Conservation (phyloP, 2,113 vertebrate species). For the Mesitornis unicolor region DNA sequence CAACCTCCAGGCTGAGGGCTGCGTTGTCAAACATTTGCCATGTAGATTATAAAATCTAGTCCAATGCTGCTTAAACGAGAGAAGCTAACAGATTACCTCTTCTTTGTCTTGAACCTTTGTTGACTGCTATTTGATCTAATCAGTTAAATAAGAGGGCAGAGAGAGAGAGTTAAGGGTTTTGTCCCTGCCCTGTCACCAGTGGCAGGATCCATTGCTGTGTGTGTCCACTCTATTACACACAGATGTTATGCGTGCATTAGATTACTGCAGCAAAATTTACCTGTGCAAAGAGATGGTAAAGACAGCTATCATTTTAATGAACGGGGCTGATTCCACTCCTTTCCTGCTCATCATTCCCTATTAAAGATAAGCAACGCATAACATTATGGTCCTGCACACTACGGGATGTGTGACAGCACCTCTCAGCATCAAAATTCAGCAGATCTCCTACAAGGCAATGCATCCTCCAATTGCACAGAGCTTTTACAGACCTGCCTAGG, state of each 20-base stretch:
- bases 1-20: background rate
- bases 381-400: background rate
- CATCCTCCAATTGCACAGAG: background rate
- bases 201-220: background rate
- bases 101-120: background rate
- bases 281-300: background rate
- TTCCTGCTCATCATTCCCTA: background rate
- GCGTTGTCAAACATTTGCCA: rapidly evolving
- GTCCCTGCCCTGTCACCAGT: background rate
- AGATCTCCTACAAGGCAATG: background rate
- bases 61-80: background rate
- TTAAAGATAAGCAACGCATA: background rate
- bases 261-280: background rate
- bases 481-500: background rate
- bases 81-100: background rate
- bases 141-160: background rate
- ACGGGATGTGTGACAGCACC: background rate
- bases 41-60: background rate
- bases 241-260: background rate
- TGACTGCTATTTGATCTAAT: background rate
- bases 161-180: background rate
- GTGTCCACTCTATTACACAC: too few relatives aligned
- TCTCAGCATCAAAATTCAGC: background rate
- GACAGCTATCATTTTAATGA: background rate
- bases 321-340: background rate